These are phyloP conservation scores for Notodonta dromedarius DNA, from an alignment of 2,888 invertebrate species.

Conservation along the genomic window DNA sequence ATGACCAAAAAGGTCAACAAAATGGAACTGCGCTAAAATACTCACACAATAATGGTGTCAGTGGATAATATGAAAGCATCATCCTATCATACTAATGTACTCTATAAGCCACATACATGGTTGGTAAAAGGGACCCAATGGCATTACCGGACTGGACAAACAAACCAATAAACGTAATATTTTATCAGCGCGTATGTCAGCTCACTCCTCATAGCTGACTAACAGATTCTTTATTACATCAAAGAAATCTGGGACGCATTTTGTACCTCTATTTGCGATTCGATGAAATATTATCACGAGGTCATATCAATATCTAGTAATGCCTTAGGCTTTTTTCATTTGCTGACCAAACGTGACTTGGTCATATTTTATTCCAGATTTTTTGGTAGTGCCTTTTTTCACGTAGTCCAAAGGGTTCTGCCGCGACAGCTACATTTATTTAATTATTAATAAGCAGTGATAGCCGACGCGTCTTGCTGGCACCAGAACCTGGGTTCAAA, in stretches of 20 bases:
- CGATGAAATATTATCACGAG: slow-evolving; percentile 19
- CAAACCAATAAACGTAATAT: slow-evolving; percentile 40
- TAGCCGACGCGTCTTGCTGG: too few relatives aligned
- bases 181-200: slow-evolving; percentile 34
- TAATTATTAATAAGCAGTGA: too few relatives aligned
- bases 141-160: slow-evolving; percentile 31
- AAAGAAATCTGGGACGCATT: slow-evolving; percentile 19
- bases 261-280: slow-evolving; percentile 10
- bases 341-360: neutral
- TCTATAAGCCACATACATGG: slow-evolving; percentile 17
- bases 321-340: slow-evolving; percentile 19
- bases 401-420: too few relatives aligned
- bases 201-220: slow-evolving; percentile 17
- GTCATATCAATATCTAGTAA: slow-evolving; percentile 11
- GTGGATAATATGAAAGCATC: neutral
- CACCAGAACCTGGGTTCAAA: too few relatives aligned
- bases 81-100: slow-evolving; percentile 25
- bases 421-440: too few relatives aligned
- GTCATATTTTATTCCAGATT: neutral
- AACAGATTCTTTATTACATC: slow-evolving; percentile 21
- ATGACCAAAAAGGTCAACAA: neutral
- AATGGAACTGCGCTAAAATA: neutral
- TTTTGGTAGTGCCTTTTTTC: neutral
- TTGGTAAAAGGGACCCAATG: slow-evolving; percentile 19
- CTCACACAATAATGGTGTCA: neutral